phyloP scores from a whole-genome alignment of 2,888 invertebrate genomes.

The Callyntrura guangdongensis region DNA sequence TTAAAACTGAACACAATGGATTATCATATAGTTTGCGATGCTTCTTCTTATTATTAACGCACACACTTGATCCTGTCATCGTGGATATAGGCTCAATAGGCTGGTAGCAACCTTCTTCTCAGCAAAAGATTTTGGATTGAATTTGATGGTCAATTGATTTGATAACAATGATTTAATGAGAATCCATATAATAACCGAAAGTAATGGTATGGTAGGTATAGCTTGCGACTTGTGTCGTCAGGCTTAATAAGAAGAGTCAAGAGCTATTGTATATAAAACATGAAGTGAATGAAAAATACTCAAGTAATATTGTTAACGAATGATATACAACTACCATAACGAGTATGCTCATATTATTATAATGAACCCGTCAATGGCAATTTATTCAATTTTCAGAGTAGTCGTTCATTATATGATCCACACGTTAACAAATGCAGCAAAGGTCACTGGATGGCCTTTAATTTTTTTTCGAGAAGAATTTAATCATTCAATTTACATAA shows the following conservation, averaged over 20 bases:
- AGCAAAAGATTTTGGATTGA: conserved; percentile 11
- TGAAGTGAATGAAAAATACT: conserved; percentile 31
- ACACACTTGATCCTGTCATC: not conserved
- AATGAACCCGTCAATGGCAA: not conserved
- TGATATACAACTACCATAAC: not conserved
- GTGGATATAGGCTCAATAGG: not conserved
- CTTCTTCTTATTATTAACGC: not conserved
- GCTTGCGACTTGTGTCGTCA: too few species aligned
- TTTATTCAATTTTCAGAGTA: conserved; percentile 21
- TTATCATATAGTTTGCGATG: not conserved
- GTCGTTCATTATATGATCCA: conserved; percentile 11
- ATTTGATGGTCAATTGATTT: conserved; percentile 15
- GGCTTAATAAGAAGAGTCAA: too few species aligned
- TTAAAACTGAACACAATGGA: too few species aligned
- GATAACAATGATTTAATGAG: not conserved
- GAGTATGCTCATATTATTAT: too few species aligned
- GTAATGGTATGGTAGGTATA: too few species aligned
- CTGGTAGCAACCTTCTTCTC: conserved; percentile 3
- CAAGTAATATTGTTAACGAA: not conserved
- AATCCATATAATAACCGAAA: not conserved
- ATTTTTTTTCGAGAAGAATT: conserved; percentile 55
- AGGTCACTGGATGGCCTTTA: conserved; percentile 71
- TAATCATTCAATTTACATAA: too few species aligned
- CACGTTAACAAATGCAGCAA: conserved; percentile 35
- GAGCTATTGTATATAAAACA: not conserved